These are phyloP conservation scores for Anableps anableps DNA, from an alignment of 2,797 vertebrate species.

Conservation along the genomic window DNA sequence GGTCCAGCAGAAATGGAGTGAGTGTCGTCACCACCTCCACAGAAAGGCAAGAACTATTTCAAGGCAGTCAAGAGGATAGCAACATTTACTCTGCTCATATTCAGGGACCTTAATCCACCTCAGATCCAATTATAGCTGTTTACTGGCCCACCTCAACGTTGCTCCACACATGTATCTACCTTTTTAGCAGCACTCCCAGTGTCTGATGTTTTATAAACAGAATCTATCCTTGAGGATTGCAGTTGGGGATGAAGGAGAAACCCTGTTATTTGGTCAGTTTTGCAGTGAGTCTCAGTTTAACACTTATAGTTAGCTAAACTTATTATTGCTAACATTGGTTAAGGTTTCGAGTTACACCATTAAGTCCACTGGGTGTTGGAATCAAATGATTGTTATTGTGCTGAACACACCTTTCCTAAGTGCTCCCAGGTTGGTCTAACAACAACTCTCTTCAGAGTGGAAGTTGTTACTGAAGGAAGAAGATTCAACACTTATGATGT, in stretches of 20 bases:
- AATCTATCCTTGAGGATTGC: neutral
- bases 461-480: neutral
- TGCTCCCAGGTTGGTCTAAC: neutral
- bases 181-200: slow-evolving; percentile 9
- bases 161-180: slow-evolving; percentile 18
- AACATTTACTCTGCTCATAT: slow-evolving; percentile 32
- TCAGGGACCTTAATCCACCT: slow-evolving; percentile 31
- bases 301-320: neutral
- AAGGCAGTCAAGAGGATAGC: slow-evolving; percentile 17
- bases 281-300: neutral
- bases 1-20: neutral
- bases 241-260: neutral
- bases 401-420: neutral
- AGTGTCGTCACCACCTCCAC: slow-evolving; percentile 13
- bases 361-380: neutral
- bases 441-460: neutral
- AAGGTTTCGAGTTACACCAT: neutral
- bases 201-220: slow-evolving; percentile 3
- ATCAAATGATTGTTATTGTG: neutral
- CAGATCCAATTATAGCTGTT: slow-evolving; percentile 45
- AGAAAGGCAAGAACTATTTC: slow-evolving; percentile 40
- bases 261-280: neutral
- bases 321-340: neutral
- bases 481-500: neutral
- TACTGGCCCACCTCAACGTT: slow-evolving; percentile 27